Evolutionary conservation across 1,140 invertebrate species (phyloP).

Genomic region (Oncopeltus fasciatus): DNA sequence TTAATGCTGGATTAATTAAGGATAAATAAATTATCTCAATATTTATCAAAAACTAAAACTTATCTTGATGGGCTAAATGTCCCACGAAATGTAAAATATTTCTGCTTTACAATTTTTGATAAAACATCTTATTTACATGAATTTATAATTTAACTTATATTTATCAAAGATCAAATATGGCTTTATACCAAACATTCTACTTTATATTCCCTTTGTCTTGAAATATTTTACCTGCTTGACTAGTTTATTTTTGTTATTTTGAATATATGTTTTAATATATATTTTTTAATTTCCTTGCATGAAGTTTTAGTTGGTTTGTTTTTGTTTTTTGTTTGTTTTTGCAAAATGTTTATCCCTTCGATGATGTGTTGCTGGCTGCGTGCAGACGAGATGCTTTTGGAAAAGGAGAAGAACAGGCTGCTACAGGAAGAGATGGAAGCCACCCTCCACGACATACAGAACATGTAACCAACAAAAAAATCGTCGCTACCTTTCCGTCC

Average conservation of each 20-base stretch:
- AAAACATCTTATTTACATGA: no score
- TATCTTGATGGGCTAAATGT: no score
- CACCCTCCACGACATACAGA: constrained; percentile 97
- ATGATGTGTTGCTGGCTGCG: constrained; percentile 13
- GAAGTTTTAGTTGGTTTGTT: not conserved
- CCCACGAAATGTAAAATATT: no score
- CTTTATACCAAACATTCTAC: no score
- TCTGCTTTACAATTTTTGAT: no score
- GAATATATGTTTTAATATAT: not conserved
- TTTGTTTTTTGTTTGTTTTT: not conserved
- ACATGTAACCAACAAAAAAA: constrained; percentile 61
- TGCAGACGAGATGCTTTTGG: constrained; percentile 85
- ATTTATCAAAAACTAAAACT: no score
- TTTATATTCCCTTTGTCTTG: not conserved
- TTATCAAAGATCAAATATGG: no score
- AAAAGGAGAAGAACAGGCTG: constrained; percentile 91
- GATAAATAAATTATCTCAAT: no score
- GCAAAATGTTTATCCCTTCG: not conserved
- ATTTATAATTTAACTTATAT: no score
- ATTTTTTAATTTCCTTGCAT: constrained; percentile 23
- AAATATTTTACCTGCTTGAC: not conserved
- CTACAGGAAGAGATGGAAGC: constrained; percentile 97
- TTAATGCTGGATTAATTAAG: no score
- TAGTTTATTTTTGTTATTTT: not conserved
- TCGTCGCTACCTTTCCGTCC: no score